Percentiles rank a stretch among this genome's conserved stretches.
Conservation (phyloP, 2,113 vertebrate genomes). For the Aptenodytes forsteri region DNA sequence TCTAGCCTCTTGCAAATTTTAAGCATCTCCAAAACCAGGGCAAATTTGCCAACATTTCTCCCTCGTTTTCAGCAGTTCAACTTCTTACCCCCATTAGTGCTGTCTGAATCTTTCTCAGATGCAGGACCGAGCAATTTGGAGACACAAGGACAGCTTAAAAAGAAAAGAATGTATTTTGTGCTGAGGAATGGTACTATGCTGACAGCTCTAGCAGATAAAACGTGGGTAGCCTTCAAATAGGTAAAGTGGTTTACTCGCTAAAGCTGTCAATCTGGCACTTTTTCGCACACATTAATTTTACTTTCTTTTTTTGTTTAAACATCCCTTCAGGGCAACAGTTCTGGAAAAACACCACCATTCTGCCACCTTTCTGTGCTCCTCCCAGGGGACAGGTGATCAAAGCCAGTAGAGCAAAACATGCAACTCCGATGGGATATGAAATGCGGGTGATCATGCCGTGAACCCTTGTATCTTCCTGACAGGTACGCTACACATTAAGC, state of each 20-base stretch:
- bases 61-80: not conserved
- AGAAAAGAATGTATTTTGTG: not conserved
- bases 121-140: not conserved
- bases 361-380: not conserved
- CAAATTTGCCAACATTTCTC: not conserved
- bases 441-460: not conserved
- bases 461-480: not conserved
- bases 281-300: not conserved
- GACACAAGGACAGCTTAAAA: not conserved
- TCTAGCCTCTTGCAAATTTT: not conserved
- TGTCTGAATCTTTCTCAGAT: not conserved
- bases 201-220: constrained; percentile 17
- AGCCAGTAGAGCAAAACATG: not conserved
- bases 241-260: not conserved
- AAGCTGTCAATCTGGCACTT: constrained; percentile 10
- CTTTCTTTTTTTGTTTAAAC: constrained; percentile 1
- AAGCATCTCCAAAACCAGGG: not conserved
- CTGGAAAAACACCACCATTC: not conserved
- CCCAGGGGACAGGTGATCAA: not conserved
- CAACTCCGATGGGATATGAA: not conserved
- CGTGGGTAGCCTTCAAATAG: not conserved
- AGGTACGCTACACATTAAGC: not conserved
- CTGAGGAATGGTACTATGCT: not conserved
- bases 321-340: constrained; percentile 30
- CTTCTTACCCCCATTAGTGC: not conserved